phyloP scores from a whole-genome alignment of 2,888 invertebrate genomes.

The Periphyllus acericola region DNA sequence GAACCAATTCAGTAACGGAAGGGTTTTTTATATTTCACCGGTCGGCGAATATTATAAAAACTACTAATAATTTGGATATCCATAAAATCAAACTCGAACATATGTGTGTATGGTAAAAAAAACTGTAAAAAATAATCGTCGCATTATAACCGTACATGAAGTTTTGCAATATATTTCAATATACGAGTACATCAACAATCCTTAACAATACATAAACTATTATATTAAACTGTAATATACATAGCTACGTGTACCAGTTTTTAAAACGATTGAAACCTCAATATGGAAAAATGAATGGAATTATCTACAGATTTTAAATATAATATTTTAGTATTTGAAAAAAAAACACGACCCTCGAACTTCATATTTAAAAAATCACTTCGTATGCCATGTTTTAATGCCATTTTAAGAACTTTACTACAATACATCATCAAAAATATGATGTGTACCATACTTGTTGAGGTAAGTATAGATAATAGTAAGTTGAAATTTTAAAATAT shows the following conservation, averaged over 20 bases:
- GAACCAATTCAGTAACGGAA: conserved; percentile 9
- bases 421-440: too few species aligned
- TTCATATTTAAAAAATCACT: background rate
- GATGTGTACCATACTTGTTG: too few species aligned
- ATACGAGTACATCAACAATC: background rate
- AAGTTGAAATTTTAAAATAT: too few species aligned
- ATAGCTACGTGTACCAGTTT: too few species aligned
- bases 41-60: background rate
- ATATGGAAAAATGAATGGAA: background rate
- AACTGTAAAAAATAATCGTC: conserved; percentile 8
- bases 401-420: too few species aligned
- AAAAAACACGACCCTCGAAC: background rate
- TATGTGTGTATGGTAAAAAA: background rate
- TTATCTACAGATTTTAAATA: background rate
- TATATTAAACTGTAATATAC: too few species aligned
- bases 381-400: too few species aligned
- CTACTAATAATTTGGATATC: conserved; percentile 9
- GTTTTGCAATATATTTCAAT: background rate
- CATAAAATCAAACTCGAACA: conserved; percentile 19
- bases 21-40: conserved; percentile 1
- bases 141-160: background rate
- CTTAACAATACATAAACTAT: too few species aligned
- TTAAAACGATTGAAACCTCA: background rate
- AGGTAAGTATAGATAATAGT: too few species aligned
- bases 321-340: background rate